A percentile compares a stretch with the other conserved stretches of the same genome.
Evolutionary conservation across 1,140 invertebrate species (phyloP).

Genomic region (Orius laevigatus): DNA sequence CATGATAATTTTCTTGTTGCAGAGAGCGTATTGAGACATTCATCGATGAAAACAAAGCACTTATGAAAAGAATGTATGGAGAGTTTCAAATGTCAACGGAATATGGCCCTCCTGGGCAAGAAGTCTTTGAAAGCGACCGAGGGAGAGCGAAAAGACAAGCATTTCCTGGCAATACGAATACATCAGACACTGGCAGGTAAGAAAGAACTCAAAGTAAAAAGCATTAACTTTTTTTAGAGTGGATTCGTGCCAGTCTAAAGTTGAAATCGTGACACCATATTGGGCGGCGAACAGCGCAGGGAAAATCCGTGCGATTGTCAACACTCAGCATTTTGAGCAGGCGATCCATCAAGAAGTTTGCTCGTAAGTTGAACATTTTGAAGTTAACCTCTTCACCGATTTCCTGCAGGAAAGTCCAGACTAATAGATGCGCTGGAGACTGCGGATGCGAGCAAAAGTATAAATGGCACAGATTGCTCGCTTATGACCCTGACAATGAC

Average conservation of each 20-base stretch:
- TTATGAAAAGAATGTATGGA: slow-evolving; percentile 84
- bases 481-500: slow-evolving; percentile 84
- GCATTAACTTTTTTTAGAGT: slow-evolving; percentile 37
- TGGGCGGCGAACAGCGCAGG: slow-evolving; percentile 85
- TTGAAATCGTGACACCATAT: slow-evolving; percentile 85
- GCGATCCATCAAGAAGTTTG: slow-evolving; percentile 90
- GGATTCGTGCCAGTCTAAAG: slow-evolving; percentile 77
- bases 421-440: slow-evolving; percentile 59
- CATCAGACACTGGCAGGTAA: slow-evolving; percentile 41
- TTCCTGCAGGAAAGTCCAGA: slow-evolving; percentile 54
- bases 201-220: not conserved
- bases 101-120: slow-evolving; percentile 32
- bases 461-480: slow-evolving; percentile 71
- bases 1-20: slow-evolving; percentile 25
- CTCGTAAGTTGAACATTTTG: slow-evolving; percentile 41
- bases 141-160: slow-evolving; percentile 26
- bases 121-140: slow-evolving; percentile 21
- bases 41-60: slow-evolving; percentile 83
- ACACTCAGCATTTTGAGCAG: slow-evolving; percentile 87
- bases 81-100: slow-evolving; percentile 51
- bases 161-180: slow-evolving; percentile 31
- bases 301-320: slow-evolving; percentile 78
- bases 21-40: slow-evolving; percentile 79
- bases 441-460: slow-evolving; percentile 83
- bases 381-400: slow-evolving; percentile 13